phyloP scores from a whole-genome alignment of 2,113 vertebrate species.

The Gnathonemus echidnorhynchus region DNA sequence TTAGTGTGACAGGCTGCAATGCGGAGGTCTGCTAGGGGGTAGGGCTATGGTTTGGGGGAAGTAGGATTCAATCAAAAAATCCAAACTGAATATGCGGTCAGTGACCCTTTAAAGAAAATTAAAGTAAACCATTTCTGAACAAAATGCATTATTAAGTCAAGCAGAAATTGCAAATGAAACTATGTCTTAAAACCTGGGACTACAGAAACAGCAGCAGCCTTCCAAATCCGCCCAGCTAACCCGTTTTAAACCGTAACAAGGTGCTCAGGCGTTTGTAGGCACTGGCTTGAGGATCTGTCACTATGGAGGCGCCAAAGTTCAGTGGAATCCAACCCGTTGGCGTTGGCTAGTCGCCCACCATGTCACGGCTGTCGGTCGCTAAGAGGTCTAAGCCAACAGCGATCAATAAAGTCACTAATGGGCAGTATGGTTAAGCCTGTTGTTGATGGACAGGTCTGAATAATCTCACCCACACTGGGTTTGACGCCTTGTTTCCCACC shows the following conservation, averaged over 20 bases:
- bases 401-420: neutral
- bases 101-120: neutral
- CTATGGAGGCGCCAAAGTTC: neutral
- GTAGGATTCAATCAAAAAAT: neutral
- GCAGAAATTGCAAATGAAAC: neutral
- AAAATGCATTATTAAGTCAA: neutral
- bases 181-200: neutral
- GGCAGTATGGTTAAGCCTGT: neutral
- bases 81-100: neutral
- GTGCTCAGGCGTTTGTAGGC: neutral
- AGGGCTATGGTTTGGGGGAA: neutral
- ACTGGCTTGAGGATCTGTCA: neutral
- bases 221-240: neutral
- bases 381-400: neutral
- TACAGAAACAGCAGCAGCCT: neutral
- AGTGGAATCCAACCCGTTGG: neutral
- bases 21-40: neutral
- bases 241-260: neutral
- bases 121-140: neutral
- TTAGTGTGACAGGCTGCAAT: neutral
- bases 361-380: neutral
- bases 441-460: neutral
- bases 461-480: neutral
- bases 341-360: neutral
- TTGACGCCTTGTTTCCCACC: neutral